These are phyloP conservation scores for Deilephila elpenor DNA, from an alignment of 2,888 invertebrate genomes.

Conservation along the genomic window DNA sequence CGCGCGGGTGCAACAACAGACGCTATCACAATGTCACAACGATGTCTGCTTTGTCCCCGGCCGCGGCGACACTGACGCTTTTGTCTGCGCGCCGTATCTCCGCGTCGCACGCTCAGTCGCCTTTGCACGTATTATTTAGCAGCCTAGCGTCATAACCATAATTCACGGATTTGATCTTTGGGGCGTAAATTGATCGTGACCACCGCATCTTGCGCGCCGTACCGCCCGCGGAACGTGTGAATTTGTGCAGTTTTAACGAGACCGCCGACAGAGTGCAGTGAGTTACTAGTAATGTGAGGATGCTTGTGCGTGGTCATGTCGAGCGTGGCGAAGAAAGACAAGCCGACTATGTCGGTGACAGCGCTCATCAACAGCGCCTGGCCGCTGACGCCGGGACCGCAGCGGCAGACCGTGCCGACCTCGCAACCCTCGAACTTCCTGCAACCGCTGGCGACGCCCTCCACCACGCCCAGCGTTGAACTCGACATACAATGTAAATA, in stretches of 20 bases:
- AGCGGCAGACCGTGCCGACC: slow-evolving; percentile 67
- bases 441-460: slow-evolving; percentile 63
- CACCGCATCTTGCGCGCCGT: slow-evolving; percentile 48
- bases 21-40: slow-evolving; percentile 81
- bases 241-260: slow-evolving; percentile 55
- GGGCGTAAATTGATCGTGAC: slow-evolving; percentile 58
- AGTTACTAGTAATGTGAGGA: slow-evolving; percentile 79
- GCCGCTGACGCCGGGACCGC: slow-evolving; percentile 72
- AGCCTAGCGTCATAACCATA: slow-evolving; percentile 52
- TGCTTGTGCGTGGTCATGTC: slow-evolving; percentile 80
- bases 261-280: slow-evolving; percentile 57
- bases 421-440: slow-evolving; percentile 60
- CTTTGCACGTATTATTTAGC: slow-evolving; percentile 55
- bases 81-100: slow-evolving; percentile 57
- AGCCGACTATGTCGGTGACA: slow-evolving; percentile 94
- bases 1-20: slow-evolving; percentile 70
- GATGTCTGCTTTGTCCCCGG: slow-evolving; percentile 70
- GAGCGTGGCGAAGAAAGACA: slow-evolving; percentile 92
- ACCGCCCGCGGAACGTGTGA: slow-evolving; percentile 50
- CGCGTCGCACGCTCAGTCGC: slow-evolving; percentile 50
- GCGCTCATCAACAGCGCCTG: slow-evolving; percentile 90
- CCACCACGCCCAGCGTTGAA: slow-evolving; percentile 68
- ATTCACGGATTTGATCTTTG: slow-evolving; percentile 51
- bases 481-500: slow-evolving; percentile 81
- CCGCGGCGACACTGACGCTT: slow-evolving; percentile 55